phyloP scores from a whole-genome alignment of 2,797 vertebrate species.

The Lacerta bilineata region DNA sequence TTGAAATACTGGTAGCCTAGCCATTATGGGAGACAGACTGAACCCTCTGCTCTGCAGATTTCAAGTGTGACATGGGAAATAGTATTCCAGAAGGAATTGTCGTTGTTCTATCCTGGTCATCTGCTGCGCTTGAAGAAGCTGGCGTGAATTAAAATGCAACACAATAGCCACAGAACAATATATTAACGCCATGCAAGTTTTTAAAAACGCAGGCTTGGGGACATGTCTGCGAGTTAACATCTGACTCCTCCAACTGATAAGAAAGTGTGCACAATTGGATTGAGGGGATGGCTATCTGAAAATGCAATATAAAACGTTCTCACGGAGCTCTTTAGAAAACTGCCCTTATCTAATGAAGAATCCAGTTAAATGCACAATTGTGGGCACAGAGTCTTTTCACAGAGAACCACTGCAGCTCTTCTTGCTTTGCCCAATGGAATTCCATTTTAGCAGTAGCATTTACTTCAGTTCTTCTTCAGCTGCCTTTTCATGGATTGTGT shows the following conservation, averaged over 20 bases:
- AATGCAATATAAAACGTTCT: neutral
- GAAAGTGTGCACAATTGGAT: neutral
- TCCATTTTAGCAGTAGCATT: neutral
- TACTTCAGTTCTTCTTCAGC: neutral
- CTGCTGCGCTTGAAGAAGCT: no score
- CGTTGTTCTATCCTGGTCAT: neutral
- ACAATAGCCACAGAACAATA: no score
- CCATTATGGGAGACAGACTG: neutral
- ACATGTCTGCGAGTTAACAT: neutral
- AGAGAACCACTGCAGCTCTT: neutral
- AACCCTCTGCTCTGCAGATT: neutral
- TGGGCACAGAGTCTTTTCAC: neutral
- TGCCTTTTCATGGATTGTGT: neutral
- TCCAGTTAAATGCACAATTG: neutral
- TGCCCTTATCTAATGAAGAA: neutral
- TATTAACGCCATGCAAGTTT: neutral
- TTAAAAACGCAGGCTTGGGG: neutral
- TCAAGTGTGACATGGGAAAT: neutral
- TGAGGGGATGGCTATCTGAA: no score
- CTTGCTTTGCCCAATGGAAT: neutral
- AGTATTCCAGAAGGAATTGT: neutral
- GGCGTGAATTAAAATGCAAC: no score
- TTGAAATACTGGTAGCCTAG: neutral
- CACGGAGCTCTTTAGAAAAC: neutral
- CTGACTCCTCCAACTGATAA: neutral